Evolutionary conservation across 2,797 vertebrate genomes (phyloP), one percentile per base, ranked within the genome.

Genomic region (Pangasius krempfi): DNA sequence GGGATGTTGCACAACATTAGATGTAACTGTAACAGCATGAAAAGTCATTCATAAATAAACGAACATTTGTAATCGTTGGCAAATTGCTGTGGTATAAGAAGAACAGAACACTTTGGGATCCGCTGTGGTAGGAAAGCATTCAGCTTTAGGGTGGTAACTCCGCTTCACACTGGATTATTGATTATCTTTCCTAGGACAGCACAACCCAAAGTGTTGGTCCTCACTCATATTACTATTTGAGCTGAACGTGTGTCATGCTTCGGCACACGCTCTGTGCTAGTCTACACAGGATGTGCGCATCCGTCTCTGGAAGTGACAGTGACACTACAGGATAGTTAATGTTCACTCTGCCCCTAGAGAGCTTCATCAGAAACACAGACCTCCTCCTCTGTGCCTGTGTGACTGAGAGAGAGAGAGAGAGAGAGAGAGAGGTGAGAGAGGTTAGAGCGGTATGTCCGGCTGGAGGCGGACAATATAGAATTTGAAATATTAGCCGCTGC

Each of bases 401-500:
- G 62, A 12, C 73, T 85, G 79, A 88, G 84, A 60, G 33, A 86
- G 79, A 88, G 88, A n/a, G 68, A 62, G 81, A 79, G 84, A 88
- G 85, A 87, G 72, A 70, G 47, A 87, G 91, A 88, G 85, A 66
- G 50, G 87, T 87, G 83, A 87, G 60, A 76, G 37, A 87, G 91
- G 85, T 91, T 92, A 90, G 89, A 93, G 91, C 92, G 92, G 93
- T 90, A 92, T 94, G 92, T 94, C 94, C 91, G 83, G 94, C 95
- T 93, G 93, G 93, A 94, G 94, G 94, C 93, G 93, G 95, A 96
- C 95, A 96, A 95, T 95, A 96, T 96, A 92, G 94, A 95, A 96
- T 96, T 95, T 96, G 95, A 96, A 96, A 96, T 96, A 96, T 96
- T 96, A 96, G 95, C 94, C 86, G 88, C 92, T 87, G 91, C 91